Evolutionary conservation across 2,113 vertebrate species (phyloP).

Genomic region (Amblyopsis rosae): DNA sequence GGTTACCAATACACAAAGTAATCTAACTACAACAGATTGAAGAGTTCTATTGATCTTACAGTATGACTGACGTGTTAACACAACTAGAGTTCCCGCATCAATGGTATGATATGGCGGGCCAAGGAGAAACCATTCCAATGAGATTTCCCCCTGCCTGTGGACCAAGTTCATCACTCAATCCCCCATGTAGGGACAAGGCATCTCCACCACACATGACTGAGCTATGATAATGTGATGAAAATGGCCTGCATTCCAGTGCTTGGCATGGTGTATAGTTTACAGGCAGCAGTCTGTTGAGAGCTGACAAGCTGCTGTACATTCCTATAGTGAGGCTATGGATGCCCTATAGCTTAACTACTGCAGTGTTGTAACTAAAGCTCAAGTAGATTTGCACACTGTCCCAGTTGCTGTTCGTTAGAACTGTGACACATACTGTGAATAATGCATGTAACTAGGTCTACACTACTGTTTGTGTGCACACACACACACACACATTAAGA

Average conservation of each 20-base stretch:
- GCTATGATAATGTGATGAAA: constrained; percentile 55
- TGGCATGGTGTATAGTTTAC: not conserved
- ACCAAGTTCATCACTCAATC: constrained; percentile 40
- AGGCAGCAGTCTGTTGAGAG: not conserved
- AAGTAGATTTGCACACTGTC: no score
- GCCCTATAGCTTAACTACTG: not conserved
- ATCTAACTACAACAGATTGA: no score
- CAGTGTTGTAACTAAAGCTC: not conserved
- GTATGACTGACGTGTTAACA: no score
- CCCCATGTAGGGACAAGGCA: constrained; percentile 1
- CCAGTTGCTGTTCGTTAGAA: no score
- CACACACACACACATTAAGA: no score
- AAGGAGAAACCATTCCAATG: no score
- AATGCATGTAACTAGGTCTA: not conserved
- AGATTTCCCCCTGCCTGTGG: no score
- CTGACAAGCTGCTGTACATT: constrained; percentile 2
- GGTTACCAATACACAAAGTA: no score
- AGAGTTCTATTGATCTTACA: no score
- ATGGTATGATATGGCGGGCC: no score
- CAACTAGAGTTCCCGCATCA: no score
- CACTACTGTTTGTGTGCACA: not conserved
- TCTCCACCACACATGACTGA: constrained; percentile 44
- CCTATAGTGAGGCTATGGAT: not conserved
- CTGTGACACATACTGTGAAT: not conserved
- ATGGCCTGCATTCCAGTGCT: constrained; percentile 35